Evolutionary conservation across 2,113 vertebrate species (phyloP).

Genomic region (Dasypus novemcinctus): DNA sequence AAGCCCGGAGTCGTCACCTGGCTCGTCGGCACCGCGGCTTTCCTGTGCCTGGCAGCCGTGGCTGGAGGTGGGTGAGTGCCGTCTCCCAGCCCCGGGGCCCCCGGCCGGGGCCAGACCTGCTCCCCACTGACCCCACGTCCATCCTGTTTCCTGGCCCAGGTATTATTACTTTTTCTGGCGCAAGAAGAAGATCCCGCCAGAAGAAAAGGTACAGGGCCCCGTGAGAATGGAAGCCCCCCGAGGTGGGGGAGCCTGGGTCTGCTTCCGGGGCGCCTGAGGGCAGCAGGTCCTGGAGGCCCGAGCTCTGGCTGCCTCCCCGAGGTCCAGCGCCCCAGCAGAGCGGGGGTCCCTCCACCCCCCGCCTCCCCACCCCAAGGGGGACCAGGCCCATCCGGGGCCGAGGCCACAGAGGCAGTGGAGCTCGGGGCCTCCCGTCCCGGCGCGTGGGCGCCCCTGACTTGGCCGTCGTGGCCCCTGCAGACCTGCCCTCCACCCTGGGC

Average conservation of each 20-base stretch:
- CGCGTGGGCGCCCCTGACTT: neutral
- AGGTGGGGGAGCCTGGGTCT: neutral
- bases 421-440: neutral
- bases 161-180: slow-evolving; percentile 27
- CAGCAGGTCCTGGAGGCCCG: neutral
- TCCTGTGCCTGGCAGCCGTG: neutral
- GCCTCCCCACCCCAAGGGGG: too few species aligned
- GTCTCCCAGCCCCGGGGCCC: neutral
- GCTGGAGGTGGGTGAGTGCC: slow-evolving; percentile 62
- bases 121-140: neutral
- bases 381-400: neutral
- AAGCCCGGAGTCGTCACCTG: neutral
- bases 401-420: neutral
- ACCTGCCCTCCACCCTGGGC: too few species aligned
- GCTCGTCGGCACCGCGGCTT: neutral
- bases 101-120: neutral
- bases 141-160: slow-evolving; percentile 45
- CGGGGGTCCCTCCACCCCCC: neutral
- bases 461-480: neutral
- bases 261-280: neutral
- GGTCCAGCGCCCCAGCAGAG: neutral
- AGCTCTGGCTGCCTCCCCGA: neutral
- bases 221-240: neutral
- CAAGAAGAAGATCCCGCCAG: neutral
- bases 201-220: neutral